Evolutionary conservation across 2,113 vertebrate species (phyloP), one percentile per base, ranked within the genome.

Genomic region (Pangasianodon hypophthalmus): DNA sequence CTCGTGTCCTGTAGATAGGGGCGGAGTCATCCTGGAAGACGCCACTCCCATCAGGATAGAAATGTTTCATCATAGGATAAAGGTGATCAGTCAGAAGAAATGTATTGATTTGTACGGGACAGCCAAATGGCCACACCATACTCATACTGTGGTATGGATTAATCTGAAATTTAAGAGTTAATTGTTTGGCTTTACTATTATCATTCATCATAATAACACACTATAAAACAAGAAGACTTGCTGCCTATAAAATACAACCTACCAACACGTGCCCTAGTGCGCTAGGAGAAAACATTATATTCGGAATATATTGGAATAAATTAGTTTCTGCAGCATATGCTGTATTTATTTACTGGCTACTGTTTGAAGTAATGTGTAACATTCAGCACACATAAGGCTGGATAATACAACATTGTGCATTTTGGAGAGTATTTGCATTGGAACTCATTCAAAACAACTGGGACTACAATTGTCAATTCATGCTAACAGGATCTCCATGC

Each of bases 401-500:
- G 10, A 41, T 86, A 86, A 86, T 11, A 88, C 4, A 48, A n/a
- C 19, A 82, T 48, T 58, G 32, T 11, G 62, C n/a, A 32, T 86
- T 41, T 32, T 37, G 87, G 58, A 71, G 79, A 64, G 73, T 44
- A 91, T 93, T 90, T 92, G 52, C 90, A 92, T 92, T 89, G 52
- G 71, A 88, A 90, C 26, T 90, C 85, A 84, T 50, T 89, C 82
- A 81, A 86, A 82, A 52, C 87, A 73, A 64, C 79, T 29, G 90
- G 92, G 92, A 93, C 86, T 90, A 60, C 21, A 41, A 80, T 73
- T 69, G 91, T 92, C 92, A 94, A 94, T 94, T 94, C 92, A 90
- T 92, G 75, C 87, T 90, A 88, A 94, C 86, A 90, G 75, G 69
- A 69, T 92, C 88, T 92, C 91, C 90, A 93, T 84, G 87, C 91